Conservation (phyloP, 2,797 vertebrate species). For the Naso thynnoides region DNA sequence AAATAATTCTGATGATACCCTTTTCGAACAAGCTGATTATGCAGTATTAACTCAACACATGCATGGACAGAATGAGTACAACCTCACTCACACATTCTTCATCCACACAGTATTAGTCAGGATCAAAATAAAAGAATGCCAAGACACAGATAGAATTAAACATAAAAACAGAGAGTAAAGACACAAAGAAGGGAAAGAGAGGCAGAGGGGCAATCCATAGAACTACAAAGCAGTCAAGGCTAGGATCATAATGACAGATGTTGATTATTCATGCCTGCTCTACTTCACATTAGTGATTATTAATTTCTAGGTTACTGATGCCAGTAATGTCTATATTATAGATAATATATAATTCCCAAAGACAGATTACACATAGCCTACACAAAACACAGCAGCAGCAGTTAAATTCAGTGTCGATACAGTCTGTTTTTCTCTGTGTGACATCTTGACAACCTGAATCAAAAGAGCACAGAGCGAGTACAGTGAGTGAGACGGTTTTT, state of each 20-base stretch:
- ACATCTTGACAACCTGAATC: conserved; percentile 71
- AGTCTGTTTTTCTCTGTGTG: conserved; percentile 64
- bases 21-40: conserved; percentile 29
- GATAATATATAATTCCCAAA: conserved; percentile 81
- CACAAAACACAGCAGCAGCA: conserved; percentile 81
- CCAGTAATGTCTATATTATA: conserved; percentile 79
- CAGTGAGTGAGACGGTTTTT: conserved; percentile 57
- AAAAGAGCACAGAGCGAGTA: conserved; percentile 52
- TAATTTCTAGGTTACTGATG: conserved; percentile 82
- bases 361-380: conserved; percentile 80
- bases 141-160: conserved; percentile 20
- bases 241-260: conserved; percentile 74
- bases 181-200: conserved; percentile 44
- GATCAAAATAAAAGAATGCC: conserved; percentile 33
- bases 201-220: conserved; percentile 55
- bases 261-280: conserved; percentile 85
- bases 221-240: conserved; percentile 74
- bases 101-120: conserved; percentile 42
- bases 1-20: conserved; percentile 24
- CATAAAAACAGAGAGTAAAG: conserved; percentile 27
- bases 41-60: conserved; percentile 43
- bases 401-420: conserved; percentile 70
- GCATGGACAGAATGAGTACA: conserved; percentile 36
- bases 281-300: conserved; percentile 80
- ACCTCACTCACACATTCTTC: conserved; percentile 38